phyloP scores from a whole-genome alignment of 2,113 vertebrate genomes.

The Malurus alboscapulatus region DNA sequence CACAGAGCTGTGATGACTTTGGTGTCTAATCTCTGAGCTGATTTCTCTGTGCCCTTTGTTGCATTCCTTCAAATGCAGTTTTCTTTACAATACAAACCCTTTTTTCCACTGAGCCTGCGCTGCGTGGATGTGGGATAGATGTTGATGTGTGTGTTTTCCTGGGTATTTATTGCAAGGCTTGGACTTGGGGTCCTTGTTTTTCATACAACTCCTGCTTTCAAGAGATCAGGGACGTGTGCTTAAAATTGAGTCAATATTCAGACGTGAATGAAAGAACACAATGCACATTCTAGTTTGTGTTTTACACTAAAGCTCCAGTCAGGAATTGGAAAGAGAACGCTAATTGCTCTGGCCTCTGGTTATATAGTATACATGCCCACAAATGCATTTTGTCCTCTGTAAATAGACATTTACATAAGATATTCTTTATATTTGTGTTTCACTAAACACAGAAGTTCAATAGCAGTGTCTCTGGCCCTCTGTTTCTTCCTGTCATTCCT shows the following conservation, averaged over 20 bases:
- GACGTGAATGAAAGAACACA: background rate
- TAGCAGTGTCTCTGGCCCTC: slow-evolving; percentile 28
- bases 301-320: background rate
- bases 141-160: background rate
- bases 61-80: background rate
- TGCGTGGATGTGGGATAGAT: rapidly evolving
- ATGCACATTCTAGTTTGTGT: background rate
- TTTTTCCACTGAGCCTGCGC: background rate
- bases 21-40: background rate
- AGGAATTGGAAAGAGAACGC: background rate
- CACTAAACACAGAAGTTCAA: slow-evolving; percentile 37
- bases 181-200: background rate
- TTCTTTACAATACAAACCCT: rapidly evolving
- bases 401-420: slow-evolving; percentile 34
- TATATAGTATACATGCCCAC: background rate
- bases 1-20: background rate
- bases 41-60: background rate
- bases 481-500: slow-evolving; percentile 1
- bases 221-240: background rate
- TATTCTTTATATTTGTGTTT: slow-evolving; percentile 50
- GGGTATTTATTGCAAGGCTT: background rate
- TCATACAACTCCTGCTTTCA: background rate
- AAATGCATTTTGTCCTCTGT: slow-evolving; percentile 43
- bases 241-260: background rate
- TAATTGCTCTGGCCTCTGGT: background rate